A percentile compares a stretch with the other conserved stretches of the same genome.
Conservation (phyloP, 1,140 invertebrate species). For the Diachasma alloeum region DNA sequence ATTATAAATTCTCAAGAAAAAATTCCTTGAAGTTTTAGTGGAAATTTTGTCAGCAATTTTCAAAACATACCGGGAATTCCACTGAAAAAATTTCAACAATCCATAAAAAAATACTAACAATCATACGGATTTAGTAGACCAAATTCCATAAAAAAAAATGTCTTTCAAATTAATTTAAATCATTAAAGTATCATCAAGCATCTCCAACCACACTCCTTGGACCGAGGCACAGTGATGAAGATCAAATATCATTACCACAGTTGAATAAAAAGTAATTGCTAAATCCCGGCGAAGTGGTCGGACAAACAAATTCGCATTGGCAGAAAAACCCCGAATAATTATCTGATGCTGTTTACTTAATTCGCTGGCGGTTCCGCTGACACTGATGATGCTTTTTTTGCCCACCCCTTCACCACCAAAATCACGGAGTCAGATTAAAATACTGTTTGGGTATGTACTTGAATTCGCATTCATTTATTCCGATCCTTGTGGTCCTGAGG, state of each 20-base stretch:
- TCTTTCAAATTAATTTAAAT: background rate
- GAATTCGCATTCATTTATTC: conserved; percentile 1
- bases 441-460: conserved; percentile 3
- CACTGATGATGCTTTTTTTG: background rate
- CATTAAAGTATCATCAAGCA: background rate
- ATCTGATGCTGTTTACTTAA: conserved; percentile 8
- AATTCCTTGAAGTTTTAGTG: too few species aligned
- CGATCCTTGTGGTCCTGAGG: background rate
- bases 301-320: background rate
- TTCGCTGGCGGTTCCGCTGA: background rate
- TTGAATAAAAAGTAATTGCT: conserved; percentile 1
- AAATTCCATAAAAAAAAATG: background rate
- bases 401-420: background rate
- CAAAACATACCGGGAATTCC: too few species aligned
- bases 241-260: background rate
- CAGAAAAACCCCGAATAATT: background rate
- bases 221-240: background rate
- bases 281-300: background rate
- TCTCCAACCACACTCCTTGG: background rate
- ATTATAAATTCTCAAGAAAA: too few species aligned
- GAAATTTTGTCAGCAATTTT: too few species aligned
- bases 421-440: conserved; percentile 6
- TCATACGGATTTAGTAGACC: too few species aligned
- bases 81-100: too few species aligned
- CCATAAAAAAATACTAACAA: too few species aligned